Evolutionary conservation across 2,797 vertebrate species (phyloP).

Genomic region (Acrossocheilus wenchowensis): DNA sequence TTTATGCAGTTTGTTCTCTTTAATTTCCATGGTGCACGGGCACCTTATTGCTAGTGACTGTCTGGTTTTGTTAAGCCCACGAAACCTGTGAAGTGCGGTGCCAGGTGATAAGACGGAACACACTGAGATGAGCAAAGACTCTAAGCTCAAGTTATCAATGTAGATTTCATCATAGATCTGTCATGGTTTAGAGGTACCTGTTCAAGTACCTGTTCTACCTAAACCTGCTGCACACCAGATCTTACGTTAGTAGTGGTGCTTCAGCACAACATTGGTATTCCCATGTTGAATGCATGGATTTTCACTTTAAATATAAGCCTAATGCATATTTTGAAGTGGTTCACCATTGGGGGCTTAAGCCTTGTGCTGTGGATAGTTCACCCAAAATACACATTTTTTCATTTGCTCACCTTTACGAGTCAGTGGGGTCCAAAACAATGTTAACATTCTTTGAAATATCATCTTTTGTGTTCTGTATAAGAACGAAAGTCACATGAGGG

Average conservation of each 20-base stretch:
- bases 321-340: background rate
- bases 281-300: background rate
- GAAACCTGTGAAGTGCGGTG: conserved; percentile 51
- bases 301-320: background rate
- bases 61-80: conserved; percentile 56
- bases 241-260: conserved; percentile 19
- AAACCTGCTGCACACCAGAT: conserved; percentile 42
- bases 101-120: conserved; percentile 59
- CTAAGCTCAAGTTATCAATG: conserved; percentile 57
- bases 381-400: background rate
- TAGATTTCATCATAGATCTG: conserved; percentile 61
- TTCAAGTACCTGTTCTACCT: conserved; percentile 30
- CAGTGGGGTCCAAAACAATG: background rate
- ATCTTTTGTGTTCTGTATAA: background rate
- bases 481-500: background rate
- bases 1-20: conserved; percentile 64
- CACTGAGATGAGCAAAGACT: conserved; percentile 44
- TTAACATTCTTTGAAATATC: background rate
- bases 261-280: background rate
- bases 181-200: conserved; percentile 46
- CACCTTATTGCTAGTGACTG: conserved; percentile 60
- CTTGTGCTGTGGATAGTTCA: background rate
- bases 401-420: background rate
- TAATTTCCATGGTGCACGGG: conserved; percentile 63
- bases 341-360: background rate